Evolutionary conservation across 2,888 invertebrate genomes (phyloP), one percentile per base, ranked within the genome.

Genomic region (Mythimna pallens): DNA sequence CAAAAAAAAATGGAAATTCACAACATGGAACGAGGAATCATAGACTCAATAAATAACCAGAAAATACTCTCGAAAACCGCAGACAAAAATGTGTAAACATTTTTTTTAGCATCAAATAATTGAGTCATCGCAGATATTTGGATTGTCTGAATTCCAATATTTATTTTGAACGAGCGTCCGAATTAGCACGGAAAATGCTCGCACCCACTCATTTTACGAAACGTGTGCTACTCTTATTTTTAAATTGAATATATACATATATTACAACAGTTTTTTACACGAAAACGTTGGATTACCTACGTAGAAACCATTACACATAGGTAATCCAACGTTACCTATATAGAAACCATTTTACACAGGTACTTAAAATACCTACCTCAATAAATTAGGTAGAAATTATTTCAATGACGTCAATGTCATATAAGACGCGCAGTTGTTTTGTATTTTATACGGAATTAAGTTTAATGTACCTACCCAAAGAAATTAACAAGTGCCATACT

Each of bases 91-190:
- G 79, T 69, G 55, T 36, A 74, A 79, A 79, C 68, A 73, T 65
- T 68, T 68, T 52, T 67, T 78, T 65, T 74, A 69, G 43, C 52
- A 57, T 61, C 68, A 54, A 47, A 78, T 78, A 78, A 73, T 69
- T 78, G 75, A 78, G 80, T 80, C 78, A 78, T 78, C 75, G 61
- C 80, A 77, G 78, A 67, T 59, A 68, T 79, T 80, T 74, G 61
- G 75, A 47, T 80, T 80, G 74, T 74, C 78, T 75, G 78, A 80
- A 78, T 78, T 78, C 80, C 75, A 80, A 75, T 75, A 80, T 78
- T 78, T 80, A 78, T 78, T 78, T 75, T 65, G 65, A 75, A 73
- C 55, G 40, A 65, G 54, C 57, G 65, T 57, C 62, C 47, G 69
- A 69, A 75, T 78, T 78, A 80, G 75, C 40, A 20, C 54, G 50